Conservation (phyloP, 2,113 vertebrate genomes). For the Delphinapterus leucas region DNA sequence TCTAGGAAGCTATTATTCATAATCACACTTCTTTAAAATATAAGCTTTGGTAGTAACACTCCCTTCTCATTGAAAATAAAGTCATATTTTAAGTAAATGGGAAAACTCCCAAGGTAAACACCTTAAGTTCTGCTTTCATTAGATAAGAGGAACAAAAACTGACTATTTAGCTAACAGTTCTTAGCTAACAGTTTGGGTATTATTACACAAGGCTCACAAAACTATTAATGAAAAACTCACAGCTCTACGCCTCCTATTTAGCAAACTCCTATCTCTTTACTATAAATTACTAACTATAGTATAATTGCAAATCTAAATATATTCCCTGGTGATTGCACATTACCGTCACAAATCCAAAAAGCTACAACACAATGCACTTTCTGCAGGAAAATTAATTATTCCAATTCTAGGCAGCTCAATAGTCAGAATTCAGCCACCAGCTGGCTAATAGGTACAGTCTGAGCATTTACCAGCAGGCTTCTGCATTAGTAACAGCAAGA, state of each 20-base stretch:
- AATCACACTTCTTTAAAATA: slow-evolving; percentile 46
- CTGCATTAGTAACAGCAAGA: slow-evolving; percentile 87
- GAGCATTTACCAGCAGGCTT: slow-evolving; percentile 87
- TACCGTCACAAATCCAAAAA: slow-evolving; percentile 80
- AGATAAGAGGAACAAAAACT: slow-evolving; percentile 44
- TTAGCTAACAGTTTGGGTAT: slow-evolving; percentile 5
- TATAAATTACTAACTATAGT: slow-evolving; percentile 78
- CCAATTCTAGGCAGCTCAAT: slow-evolving; percentile 82
- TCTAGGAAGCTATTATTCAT: slow-evolving; percentile 30
- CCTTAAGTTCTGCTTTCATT: slow-evolving; percentile 37
- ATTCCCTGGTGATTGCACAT: slow-evolving; percentile 82
- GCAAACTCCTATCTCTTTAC: slow-evolving; percentile 60
- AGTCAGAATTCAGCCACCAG: slow-evolving; percentile 84
- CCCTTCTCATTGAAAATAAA: slow-evolving; percentile 35
- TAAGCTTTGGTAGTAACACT: neutral
- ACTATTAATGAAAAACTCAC: slow-evolving; percentile 69
- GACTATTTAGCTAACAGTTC: slow-evolving; percentile 66
- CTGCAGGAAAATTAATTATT: slow-evolving; percentile 85
- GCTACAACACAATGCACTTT: slow-evolving; percentile 79
- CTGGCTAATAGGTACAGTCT: slow-evolving; percentile 84
- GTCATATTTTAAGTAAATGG: slow-evolving; percentile 18
- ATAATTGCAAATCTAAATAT: slow-evolving; percentile 83
- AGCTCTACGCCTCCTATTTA: slow-evolving; percentile 61
- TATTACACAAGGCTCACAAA: slow-evolving; percentile 65
- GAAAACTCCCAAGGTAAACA: slow-evolving; percentile 53